These are phyloP conservation scores for Lepidochitona cinerea DNA, from an alignment of 2,888 invertebrate species.

Conservation along the genomic window DNA sequence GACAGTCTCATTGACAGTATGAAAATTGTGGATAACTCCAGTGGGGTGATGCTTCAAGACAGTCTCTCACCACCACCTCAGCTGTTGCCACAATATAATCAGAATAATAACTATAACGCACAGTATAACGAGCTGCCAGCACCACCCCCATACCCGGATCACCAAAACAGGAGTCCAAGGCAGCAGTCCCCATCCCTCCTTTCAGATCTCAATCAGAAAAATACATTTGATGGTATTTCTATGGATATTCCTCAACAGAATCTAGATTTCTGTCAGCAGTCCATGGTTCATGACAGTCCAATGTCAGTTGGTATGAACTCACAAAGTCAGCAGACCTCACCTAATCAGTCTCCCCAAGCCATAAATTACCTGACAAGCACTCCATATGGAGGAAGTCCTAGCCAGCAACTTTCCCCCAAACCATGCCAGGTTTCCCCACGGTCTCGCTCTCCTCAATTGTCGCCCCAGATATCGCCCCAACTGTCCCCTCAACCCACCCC, in stretches of 20 bases:
- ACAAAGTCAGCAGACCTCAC: not conserved
- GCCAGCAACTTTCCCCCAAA: conserved; percentile 29
- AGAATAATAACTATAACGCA: conserved; percentile 29
- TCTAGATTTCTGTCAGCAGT: not conserved
- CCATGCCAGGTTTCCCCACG: conserved; percentile 9
- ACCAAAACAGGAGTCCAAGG: conserved; percentile 14
- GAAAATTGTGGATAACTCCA: conserved; percentile 43
- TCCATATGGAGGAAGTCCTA: conserved; percentile 12
- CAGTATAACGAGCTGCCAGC: conserved; percentile 70
- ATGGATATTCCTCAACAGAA: not conserved
- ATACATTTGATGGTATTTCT: not conserved
- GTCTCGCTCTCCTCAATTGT: conserved; percentile 11
- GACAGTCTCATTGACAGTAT: conserved; percentile 64
- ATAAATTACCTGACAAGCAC: not conserved
- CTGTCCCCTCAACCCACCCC: not conserved
- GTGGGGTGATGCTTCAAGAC: not conserved
- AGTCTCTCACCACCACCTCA: conserved; percentile 23
- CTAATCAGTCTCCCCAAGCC: not conserved
- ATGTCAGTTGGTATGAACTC: not conserved
- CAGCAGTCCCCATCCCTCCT: conserved; percentile 12
- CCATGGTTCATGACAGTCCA: not conserved
- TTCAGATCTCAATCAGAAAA: not conserved
- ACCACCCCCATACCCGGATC: conserved; percentile 69
- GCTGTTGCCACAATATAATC: conserved; percentile 19
- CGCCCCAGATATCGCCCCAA: not conserved